Evolutionary conservation across 2,888 invertebrate genomes (phyloP).

Genomic region (Drosophila atripex): DNA sequence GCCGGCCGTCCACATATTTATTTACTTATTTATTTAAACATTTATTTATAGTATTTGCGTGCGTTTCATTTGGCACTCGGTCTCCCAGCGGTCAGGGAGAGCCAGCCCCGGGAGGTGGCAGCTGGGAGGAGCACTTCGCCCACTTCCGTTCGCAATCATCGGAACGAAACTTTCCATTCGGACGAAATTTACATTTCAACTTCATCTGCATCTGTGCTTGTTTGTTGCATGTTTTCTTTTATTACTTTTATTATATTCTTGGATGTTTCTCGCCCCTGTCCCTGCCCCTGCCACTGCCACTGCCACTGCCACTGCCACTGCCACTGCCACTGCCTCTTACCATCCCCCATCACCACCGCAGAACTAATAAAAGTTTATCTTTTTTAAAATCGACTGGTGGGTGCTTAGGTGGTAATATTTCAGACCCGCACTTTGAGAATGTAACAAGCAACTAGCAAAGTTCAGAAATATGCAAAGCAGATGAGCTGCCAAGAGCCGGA

Average conservation of each 20-base stretch:
- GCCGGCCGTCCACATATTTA: conserved; percentile 56
- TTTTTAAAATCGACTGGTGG: conserved; percentile 62
- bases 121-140: not conserved
- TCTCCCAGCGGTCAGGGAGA: not conserved
- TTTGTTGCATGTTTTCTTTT: conserved; percentile 48
- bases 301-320: not conserved
- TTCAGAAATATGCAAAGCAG: conserved; percentile 64
- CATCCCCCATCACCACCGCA: conserved; percentile 27
- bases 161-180: conserved; percentile 39
- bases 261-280: conserved; percentile 8
- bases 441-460: conserved; percentile 51
- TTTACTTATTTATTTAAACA: conserved; percentile 74
- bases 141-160: conserved; percentile 43
- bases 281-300: not conserved
- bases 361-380: conserved; percentile 71
- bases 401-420: conserved; percentile 30
- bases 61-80: conserved; percentile 28
- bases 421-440: conserved; percentile 3
- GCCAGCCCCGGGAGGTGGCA: not conserved
- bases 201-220: conserved; percentile 45
- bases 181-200: conserved; percentile 45
- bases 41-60: conserved; percentile 53
- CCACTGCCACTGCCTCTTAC: not conserved
- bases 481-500: conserved; percentile 25
- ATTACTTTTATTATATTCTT: conserved; percentile 50